phyloP scores from a whole-genome alignment of 30 jellyfish, hydroid and myxozoan genomes.

The Cassiopea andromeda region DNA sequence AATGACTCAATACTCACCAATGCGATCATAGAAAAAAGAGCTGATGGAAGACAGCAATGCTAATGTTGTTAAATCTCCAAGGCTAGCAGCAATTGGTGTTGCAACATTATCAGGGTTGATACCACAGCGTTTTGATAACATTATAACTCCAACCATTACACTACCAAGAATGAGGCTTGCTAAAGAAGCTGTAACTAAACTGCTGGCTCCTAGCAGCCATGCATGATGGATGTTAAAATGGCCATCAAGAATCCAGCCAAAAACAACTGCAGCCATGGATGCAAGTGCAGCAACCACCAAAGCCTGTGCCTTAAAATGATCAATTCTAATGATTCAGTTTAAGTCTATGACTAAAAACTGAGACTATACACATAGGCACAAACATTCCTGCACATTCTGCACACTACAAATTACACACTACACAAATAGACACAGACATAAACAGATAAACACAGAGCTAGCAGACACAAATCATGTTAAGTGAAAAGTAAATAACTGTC shows the following conservation, averaged over 20 bases:
- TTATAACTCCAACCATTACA: conserved; percentile 87
- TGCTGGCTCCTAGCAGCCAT: conserved; percentile 92
- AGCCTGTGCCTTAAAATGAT: conserved; percentile 87
- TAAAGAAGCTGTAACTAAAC: conserved; percentile 91
- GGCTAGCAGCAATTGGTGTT: conserved; percentile 99
- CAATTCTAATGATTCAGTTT: too few relatives aligned
- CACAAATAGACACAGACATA: too few relatives aligned
- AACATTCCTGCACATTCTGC: too few relatives aligned
- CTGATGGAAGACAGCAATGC: conserved; percentile 89
- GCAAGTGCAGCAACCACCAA: conserved; percentile 96
- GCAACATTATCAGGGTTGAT: conserved; percentile 98
- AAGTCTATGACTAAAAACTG: too few relatives aligned
- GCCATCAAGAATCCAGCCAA: conserved; percentile 91
- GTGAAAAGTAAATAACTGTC: neutral
- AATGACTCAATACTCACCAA: conserved; percentile 56
- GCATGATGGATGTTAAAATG: conserved; percentile 90
- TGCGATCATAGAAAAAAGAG: conserved; percentile 75
- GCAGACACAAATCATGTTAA: neutral
- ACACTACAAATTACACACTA: too few relatives aligned
- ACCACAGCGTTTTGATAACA: conserved; percentile 77
- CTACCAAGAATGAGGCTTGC: conserved; percentile 94
- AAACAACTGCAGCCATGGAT: conserved; percentile 89
- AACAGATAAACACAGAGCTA: too few relatives aligned
- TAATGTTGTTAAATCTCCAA: conserved; percentile 94
- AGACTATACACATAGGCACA: too few relatives aligned